Conservation (phyloP, 2,113 vertebrate species). For the Hippocampus barbouri region DNA sequence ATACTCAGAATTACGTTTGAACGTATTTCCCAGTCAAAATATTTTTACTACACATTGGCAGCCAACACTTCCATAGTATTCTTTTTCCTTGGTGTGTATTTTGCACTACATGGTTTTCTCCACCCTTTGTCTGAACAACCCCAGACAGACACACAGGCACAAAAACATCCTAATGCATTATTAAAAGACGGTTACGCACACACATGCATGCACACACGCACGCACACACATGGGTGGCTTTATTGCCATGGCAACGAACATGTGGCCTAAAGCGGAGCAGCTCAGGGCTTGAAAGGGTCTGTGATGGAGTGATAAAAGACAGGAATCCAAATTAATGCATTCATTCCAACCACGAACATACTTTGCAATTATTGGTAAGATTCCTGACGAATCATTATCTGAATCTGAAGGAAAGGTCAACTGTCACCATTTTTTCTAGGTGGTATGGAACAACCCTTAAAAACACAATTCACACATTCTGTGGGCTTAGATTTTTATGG, state of each 20-base stretch:
- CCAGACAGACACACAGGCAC: constrained; percentile 4
- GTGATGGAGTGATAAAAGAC: constrained; percentile 17
- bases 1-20: too few species aligned
- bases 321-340: neutral
- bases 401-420: neutral
- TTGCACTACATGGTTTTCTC: neutral
- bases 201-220: constrained; percentile 35
- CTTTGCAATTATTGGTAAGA: neutral
- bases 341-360: too few species aligned
- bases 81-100: neutral
- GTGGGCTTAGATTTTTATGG: neutral
- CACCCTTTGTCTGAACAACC: constrained; percentile 29
- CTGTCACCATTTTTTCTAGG: too few species aligned
- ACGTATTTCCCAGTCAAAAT: too few species aligned
- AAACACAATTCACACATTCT: neutral
- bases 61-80: neutral
- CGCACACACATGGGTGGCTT: constrained; percentile 33
- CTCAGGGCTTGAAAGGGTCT: constrained; percentile 33
- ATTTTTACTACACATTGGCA: too few species aligned
- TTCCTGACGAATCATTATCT: neutral
- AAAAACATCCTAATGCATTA: constrained; percentile 53
- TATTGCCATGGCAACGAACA: constrained; percentile 51
- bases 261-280: constrained; percentile 35
- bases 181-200: constrained; percentile 55
- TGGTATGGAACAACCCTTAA: too few species aligned